phyloP scores from a whole-genome alignment of 2,888 invertebrate species.

The Ennomos erosarius region DNA sequence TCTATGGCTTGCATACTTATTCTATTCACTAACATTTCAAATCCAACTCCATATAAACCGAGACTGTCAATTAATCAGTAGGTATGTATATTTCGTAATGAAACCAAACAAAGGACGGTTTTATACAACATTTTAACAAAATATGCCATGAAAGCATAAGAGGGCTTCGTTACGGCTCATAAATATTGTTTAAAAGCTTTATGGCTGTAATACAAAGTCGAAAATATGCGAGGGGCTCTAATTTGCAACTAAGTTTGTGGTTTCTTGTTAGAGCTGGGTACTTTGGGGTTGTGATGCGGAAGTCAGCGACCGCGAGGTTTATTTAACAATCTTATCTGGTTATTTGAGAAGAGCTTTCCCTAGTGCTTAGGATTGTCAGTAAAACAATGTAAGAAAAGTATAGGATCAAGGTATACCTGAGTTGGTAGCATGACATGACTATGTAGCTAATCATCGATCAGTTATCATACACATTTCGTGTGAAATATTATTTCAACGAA shows the following conservation, averaged over 20 bases:
- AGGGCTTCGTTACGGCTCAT: slow-evolving; percentile 32
- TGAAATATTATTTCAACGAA: too few species aligned
- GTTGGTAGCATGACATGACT: too few species aligned
- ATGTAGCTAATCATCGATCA: too few species aligned
- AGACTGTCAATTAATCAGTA: slow-evolving; percentile 3
- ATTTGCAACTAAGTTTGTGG: slow-evolving; percentile 35
- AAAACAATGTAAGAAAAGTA: too few species aligned
- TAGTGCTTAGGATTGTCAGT: too few species aligned
- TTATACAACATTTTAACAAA: slow-evolving; percentile 35
- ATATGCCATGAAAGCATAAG: slow-evolving; percentile 32
- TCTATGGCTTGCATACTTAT: too few species aligned
- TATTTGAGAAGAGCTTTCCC: slow-evolving; percentile 3
- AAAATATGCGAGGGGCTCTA: slow-evolving; percentile 38
- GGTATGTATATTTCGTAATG: slow-evolving; percentile 7
- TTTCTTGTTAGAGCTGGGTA: slow-evolving; percentile 21
- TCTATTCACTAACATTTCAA: too few species aligned
- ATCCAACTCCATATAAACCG: too few species aligned
- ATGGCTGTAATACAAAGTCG: slow-evolving; percentile 36
- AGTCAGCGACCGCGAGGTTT: slow-evolving; percentile 5
- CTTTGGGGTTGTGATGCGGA: slow-evolving; percentile 11
- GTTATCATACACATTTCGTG: neutral
- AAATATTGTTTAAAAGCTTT: slow-evolving; percentile 37
- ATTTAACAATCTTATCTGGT: slow-evolving; percentile 1
- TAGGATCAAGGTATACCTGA: too few species aligned
- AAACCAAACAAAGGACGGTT: slow-evolving; percentile 14